Percentiles rank a stretch among this genome's conserved stretches.
Conservation (phyloP, 1,140 invertebrate species). For the Armadillidium nasatum region DNA sequence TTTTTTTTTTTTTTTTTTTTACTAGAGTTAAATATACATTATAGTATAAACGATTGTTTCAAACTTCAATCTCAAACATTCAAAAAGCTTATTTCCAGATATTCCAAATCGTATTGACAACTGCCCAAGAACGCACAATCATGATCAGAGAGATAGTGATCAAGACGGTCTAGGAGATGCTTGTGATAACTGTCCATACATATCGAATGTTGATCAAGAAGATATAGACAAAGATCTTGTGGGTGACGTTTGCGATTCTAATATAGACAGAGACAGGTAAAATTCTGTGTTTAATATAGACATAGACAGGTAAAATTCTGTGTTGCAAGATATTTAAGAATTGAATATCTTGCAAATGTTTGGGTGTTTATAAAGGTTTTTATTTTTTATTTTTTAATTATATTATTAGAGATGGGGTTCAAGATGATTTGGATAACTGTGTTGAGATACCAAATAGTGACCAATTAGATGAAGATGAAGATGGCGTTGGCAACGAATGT, state of each 20-base stretch:
- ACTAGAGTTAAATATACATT: too few relatives aligned
- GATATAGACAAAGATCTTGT: conserved; percentile 68
- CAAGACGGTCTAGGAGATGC: conserved; percentile 71
- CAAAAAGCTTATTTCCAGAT: conserved; percentile 51
- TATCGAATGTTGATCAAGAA: conserved; percentile 65
- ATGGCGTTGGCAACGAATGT: conserved; percentile 68
- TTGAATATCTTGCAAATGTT: too few relatives aligned
- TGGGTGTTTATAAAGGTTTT: too few relatives aligned
- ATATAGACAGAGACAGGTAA: conserved; percentile 62
- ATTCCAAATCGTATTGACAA: conserved; percentile 69
- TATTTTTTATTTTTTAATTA: too few relatives aligned
- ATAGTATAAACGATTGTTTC: too few relatives aligned
- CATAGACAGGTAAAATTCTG: conserved; percentile 55
- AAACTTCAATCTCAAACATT: too few relatives aligned
- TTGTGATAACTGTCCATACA: conserved; percentile 75
- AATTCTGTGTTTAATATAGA: conserved; percentile 62
- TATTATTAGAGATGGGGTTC: conserved; percentile 48
- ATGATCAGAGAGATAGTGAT: conserved; percentile 68
- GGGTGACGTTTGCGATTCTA: conserved; percentile 67
- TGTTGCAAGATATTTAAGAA: too few relatives aligned
- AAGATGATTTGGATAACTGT: conserved; percentile 64
- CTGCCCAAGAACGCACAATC: conserved; percentile 64
- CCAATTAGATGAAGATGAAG: conserved; percentile 67
- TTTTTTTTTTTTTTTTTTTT: too few relatives aligned
- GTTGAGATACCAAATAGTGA: conserved; percentile 67